Conservation (phyloP, 2,888 invertebrate genomes). For the Plagodis pulveraria region DNA sequence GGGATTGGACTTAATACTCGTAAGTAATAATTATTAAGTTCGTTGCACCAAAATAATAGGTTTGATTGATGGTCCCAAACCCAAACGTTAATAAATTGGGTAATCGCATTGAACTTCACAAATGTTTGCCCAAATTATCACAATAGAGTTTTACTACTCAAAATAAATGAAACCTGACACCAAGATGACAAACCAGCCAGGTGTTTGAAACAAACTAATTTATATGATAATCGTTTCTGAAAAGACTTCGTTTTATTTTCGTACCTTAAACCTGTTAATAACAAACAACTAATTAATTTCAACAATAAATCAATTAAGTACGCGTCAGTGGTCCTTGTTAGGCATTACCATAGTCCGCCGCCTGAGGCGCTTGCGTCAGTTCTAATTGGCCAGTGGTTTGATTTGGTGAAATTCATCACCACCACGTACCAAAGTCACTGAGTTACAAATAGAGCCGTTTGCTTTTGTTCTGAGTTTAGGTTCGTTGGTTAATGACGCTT, state of each 20-base stretch:
- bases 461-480: not conserved
- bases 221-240: slow-evolving; percentile 16
- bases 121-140: no score
- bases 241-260: slow-evolving; percentile 25
- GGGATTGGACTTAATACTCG: no score
- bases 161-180: slow-evolving; percentile 15
- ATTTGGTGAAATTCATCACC: slow-evolving; percentile 37
- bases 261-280: slow-evolving; percentile 16
- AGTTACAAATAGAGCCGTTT: slow-evolving; percentile 7
- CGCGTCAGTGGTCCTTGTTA: slow-evolving; percentile 44
- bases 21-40: no score
- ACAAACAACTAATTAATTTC: slow-evolving; percentile 37
- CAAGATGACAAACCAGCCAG: slow-evolving; percentile 14
- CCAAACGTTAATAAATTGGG: no score
- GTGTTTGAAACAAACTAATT: slow-evolving; percentile 10
- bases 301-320: slow-evolving; percentile 36
- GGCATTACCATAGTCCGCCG: slow-evolving; percentile 11
- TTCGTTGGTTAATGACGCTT: not conserved
- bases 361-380: slow-evolving; percentile 46
- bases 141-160: slow-evolving; percentile 4
- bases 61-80: no score
- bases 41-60: no score
- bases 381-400: slow-evolving; percentile 42
- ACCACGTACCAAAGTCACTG: slow-evolving; percentile 19
- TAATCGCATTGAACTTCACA: no score